Base-by-base conservation (phyloP, 1,140 invertebrate species). In the Tigriopus japonicus region DNA sequence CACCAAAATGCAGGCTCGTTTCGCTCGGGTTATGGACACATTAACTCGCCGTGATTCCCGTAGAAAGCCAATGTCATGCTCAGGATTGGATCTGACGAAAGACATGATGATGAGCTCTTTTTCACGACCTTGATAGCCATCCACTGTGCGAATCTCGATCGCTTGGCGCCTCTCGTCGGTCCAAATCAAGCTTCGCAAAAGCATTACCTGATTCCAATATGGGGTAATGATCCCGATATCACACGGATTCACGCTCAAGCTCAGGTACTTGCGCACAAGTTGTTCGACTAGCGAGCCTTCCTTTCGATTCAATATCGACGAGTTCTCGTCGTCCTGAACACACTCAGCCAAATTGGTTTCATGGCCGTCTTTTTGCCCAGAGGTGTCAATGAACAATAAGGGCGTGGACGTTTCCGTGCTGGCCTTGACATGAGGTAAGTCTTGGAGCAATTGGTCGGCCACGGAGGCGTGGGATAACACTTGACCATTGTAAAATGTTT, bases 11-110 rank as follows among this genome's bases (percentile, higher is more conserved):
- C 80, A 67, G 63, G 78, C 76, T 49, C 78, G 66, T 62, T 73
- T 69, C 3, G 79, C 79, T 65, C 79, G 66, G 5, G 78, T 80
- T 0, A 80, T 71, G 24, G 78, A 78, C 10, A 80, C 79, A 69
- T 81, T 81, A 13, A 81, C 71, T 65, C 79, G 69, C 59, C 78
- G 64, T 59, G 72, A 71, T 66, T 80, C 78, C 7, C 73, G 69
- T n/a, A 80, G 68, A 68, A 80, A 80, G 14, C 79, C 79, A 73
- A 71, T 28, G 19, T 51, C 52, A 41, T 53, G 72, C 71, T 69
- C 64, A 69, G 64, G 59, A 65, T 77, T 77, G 49, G 75, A 77
- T 49, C 76, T 67, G 6, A 78, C 76, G 42, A 77, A 65, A n/a
- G 75, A 75, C 41, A 78, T 69, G 35, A 78, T 64, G 1, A 78